Conservation (phyloP, 2,113 vertebrate species). For the Cololabis saira region DNA sequence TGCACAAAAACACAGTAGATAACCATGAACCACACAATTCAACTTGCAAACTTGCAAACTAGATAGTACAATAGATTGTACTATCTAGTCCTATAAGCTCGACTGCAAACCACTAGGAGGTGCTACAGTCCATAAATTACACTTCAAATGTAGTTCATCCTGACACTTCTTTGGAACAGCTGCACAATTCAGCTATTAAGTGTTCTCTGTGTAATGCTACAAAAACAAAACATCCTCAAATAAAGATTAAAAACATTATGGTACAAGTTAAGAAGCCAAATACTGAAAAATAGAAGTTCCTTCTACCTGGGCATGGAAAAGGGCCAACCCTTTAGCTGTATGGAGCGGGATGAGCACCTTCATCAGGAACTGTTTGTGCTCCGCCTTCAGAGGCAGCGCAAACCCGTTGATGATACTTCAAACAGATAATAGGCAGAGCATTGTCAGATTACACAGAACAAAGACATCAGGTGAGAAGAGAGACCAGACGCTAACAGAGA, state of each 20-base stretch:
- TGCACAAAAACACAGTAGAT: too few relatives aligned
- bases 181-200: too few relatives aligned
- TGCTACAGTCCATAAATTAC: constrained; percentile 19
- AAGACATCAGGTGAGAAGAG: not conserved
- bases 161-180: not conserved
- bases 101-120: constrained; percentile 62
- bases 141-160: too few relatives aligned
- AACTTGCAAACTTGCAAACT: too few relatives aligned
- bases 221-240: not conserved
- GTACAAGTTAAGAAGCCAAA: not conserved
- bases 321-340: constrained; percentile 92
- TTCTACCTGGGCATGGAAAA: constrained; percentile 96
- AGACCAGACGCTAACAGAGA: not conserved
- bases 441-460: not conserved
- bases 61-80: too few relatives aligned
- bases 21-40: not conserved
- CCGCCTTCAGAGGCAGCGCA: constrained; percentile 96
- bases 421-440: constrained; percentile 46
- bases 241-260: not conserved
- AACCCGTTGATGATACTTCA: constrained; percentile 99
- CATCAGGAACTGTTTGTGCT: constrained; percentile 99
- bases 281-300: not conserved
- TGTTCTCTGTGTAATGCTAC: too few relatives aligned
- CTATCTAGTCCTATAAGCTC: too few relatives aligned
- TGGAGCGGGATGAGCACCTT: constrained; percentile 99